phyloP scores from a whole-genome alignment of 2,888 invertebrate genomes.

The Eumerus sabulonum region DNA sequence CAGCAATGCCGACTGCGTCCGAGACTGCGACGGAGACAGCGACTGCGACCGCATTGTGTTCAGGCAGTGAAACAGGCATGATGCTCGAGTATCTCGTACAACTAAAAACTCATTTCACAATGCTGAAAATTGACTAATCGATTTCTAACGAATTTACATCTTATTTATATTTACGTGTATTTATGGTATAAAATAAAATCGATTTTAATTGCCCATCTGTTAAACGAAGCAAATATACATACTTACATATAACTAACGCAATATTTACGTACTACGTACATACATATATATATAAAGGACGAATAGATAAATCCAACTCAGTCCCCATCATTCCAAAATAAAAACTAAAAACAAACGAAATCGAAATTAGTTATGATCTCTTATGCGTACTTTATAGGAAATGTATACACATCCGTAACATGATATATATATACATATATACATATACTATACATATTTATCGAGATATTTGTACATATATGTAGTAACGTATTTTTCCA shows the following conservation, averaged over 20 bases:
- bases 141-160: constrained; percentile 59
- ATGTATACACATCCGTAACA: constrained; percentile 26
- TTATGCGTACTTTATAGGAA: constrained; percentile 40
- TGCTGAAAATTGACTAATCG: constrained; percentile 27
- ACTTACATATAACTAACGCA: not conserved
- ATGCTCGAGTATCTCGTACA: constrained; percentile 14
- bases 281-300: constrained; percentile 6
- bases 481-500: constrained; percentile 51
- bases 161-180: constrained; percentile 24
- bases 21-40: not conserved
- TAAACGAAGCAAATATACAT: constrained; percentile 6
- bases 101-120: constrained; percentile 15
- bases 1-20: too few species aligned
- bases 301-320: not conserved
- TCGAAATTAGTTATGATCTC: constrained; percentile 61
- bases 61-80: not conserved
- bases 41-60: too few species aligned
- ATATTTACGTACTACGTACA: not conserved
- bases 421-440: constrained; percentile 24
- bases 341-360: constrained; percentile 12
- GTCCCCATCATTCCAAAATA: constrained; percentile 4
- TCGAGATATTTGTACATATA: constrained; percentile 14
- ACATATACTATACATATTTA: constrained; percentile 12
- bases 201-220: constrained; percentile 9
- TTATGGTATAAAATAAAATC: too few species aligned